Base-by-base conservation (phyloP, 2,113 vertebrate species). In the Willisornis vidua region DNA sequence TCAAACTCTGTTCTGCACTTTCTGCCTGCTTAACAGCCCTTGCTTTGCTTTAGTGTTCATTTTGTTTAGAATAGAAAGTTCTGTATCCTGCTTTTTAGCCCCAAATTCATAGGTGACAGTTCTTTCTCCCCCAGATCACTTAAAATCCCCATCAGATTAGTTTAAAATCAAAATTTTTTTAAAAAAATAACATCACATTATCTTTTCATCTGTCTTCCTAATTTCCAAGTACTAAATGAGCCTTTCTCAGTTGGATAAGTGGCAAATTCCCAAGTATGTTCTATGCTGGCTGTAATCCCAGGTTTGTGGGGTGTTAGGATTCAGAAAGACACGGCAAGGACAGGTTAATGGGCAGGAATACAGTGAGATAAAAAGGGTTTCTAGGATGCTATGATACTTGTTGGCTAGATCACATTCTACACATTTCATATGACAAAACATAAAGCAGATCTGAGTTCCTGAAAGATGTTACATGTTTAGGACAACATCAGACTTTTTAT, bases 191-290 rank as follows among this genome's bases (percentile, higher is more conserved):
- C 18, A 43, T 48, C 23, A 28, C 22, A 58, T 85, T 83, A 66
- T 62, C 31, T 55, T 96, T 91, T 89, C 31, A 84, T 80, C 67
- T 83, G 54, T 20, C 10, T 28, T 49, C 58, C 57, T 79, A 65
- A 90, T 85, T 93, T 95, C 54, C 74, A 93, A 83, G 54, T 11
- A 65, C 23, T 79, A 70, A 83, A 73, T 43, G 62, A 93, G 49
- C 12, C 41, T 66, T 79, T 90, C 67, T 80, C 75, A 49, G 67
- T 6, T 87, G 70, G 62, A n/a, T 18, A 66, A 35, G 78, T 91
- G 78, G 54, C 45, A 82, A 85, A 90, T 83, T 94, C 76, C 66
- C 82, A 61, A 83, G 48, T 76, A 79, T 25, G 7, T 79, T 85
- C 54, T 68, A 13, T 85, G 41, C 25, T 90, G 88, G 78, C 67